phyloP scores from a whole-genome alignment of 1,140 invertebrate genomes.

The Stenopsyche tienmushanensis region DNA sequence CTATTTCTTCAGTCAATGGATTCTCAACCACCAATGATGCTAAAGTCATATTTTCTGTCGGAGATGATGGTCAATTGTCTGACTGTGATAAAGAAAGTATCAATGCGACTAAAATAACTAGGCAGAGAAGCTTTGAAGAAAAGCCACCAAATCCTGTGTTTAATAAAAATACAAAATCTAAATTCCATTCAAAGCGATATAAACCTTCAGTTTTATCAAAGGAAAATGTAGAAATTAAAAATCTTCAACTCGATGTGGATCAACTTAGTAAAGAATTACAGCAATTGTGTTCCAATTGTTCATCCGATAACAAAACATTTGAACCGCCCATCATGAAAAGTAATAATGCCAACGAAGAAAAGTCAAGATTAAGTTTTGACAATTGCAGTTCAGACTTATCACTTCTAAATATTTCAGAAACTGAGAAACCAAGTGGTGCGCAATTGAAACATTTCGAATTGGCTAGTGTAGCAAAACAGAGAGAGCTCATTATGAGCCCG shows the following conservation, averaged over 20 bases:
- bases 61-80: conserved; percentile 21
- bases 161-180: not conserved
- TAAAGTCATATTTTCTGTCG: conserved; percentile 35
- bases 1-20: conserved; percentile 26
- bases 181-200: not conserved
- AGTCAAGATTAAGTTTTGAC: not conserved
- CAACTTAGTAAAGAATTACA: conserved; percentile 14
- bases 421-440: not conserved
- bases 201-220: not conserved
- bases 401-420: not conserved
- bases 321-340: not conserved
- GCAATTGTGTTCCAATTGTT: conserved; percentile 10
- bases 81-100: not conserved
- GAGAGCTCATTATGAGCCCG: no score
- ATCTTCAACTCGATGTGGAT: conserved; percentile 13
- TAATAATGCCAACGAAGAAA: not conserved
- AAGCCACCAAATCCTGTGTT: no score
- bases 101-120: not conserved
- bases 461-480: no score
- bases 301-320: not conserved
- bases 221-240: conserved; percentile 18
- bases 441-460: not conserved
- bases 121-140: conserved; percentile 6
- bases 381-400: not conserved
- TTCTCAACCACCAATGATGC: conserved; percentile 19